A percentile compares a stretch with the other conserved stretches of the same genome.
Evolutionary conservation across 1,140 invertebrate genomes (phyloP).

Genomic region (Frieseomelitta varia): DNA sequence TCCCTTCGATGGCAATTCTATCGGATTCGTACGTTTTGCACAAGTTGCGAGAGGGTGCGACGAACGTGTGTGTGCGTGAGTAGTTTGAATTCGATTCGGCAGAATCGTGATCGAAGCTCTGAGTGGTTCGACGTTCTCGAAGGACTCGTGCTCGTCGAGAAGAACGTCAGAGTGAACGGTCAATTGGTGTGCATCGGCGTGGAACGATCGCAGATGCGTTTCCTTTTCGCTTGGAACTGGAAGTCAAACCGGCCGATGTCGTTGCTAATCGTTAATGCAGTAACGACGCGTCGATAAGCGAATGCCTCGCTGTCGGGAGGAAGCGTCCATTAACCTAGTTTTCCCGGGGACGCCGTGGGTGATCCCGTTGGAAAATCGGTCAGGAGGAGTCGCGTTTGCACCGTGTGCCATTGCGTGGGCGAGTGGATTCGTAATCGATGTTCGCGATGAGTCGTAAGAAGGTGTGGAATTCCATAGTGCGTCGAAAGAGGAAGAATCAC

Average conservation of each 20-base stretch:
- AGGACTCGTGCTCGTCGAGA: no score
- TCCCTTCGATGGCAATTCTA: neutral
- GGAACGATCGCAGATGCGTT: neutral
- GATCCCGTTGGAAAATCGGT: neutral
- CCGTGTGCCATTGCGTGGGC: neutral
- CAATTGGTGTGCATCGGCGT: neutral
- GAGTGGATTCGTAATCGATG: neutral
- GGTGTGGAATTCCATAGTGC: constrained; percentile 80
- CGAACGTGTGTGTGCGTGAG: no score
- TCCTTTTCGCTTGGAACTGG: neutral
- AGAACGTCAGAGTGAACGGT: no score
- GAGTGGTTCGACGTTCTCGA: no score
- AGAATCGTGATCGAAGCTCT: neutral
- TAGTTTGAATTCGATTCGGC: no score
- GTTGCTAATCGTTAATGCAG: constrained; percentile 32
- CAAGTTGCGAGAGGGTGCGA: neutral
- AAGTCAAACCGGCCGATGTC: neutral
- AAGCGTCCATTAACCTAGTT: constrained; percentile 47
- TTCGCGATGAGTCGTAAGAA: constrained; percentile 77
- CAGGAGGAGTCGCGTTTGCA: neutral
- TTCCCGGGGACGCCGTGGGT: constrained; percentile 13
- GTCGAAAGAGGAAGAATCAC: constrained; percentile 76
- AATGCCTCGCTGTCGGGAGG: constrained; percentile 30
- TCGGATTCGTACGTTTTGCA: neutral
- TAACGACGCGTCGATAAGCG: constrained; percentile 40